Evolutionary conservation across 2,888 invertebrate genomes (phyloP).

Genomic region (Pecten maximus): DNA sequence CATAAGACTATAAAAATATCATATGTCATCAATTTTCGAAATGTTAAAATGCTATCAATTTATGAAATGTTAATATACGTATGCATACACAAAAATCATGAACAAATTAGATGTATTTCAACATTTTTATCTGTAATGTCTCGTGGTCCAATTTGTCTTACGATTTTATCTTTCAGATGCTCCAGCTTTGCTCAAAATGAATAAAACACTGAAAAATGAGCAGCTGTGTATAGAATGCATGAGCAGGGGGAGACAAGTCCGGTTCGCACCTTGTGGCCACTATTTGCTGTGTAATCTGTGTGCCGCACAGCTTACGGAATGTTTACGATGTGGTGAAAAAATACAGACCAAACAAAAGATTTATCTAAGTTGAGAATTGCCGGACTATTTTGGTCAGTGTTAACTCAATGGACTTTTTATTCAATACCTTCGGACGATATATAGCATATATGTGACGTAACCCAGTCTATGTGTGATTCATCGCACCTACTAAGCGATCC

Average conservation of each 20-base stretch:
- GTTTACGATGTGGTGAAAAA: background rate
- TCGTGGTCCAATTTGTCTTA: no score
- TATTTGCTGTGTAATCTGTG: background rate
- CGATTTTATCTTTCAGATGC: background rate
- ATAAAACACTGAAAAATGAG: background rate
- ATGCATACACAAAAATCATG: background rate
- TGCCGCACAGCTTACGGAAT: background rate
- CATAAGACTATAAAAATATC: background rate
- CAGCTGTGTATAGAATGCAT: background rate
- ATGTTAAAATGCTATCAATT: background rate
- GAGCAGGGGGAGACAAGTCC: background rate
- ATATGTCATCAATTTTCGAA: background rate
- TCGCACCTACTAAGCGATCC: no score
- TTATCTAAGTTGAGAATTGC: background rate
- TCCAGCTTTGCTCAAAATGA: background rate
- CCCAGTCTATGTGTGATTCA: no score
- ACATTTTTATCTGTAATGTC: no score
- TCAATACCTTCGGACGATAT: no score
- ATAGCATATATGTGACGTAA: no score
- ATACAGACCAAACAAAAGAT: background rate
- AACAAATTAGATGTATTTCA: background rate
- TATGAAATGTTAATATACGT: background rate
- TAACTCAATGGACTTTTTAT: no score
- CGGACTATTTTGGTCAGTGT: no score
- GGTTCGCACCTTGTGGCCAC: background rate